Base-by-base conservation (phyloP, 1,140 invertebrate species). In the Pectinophora gossypiella region DNA sequence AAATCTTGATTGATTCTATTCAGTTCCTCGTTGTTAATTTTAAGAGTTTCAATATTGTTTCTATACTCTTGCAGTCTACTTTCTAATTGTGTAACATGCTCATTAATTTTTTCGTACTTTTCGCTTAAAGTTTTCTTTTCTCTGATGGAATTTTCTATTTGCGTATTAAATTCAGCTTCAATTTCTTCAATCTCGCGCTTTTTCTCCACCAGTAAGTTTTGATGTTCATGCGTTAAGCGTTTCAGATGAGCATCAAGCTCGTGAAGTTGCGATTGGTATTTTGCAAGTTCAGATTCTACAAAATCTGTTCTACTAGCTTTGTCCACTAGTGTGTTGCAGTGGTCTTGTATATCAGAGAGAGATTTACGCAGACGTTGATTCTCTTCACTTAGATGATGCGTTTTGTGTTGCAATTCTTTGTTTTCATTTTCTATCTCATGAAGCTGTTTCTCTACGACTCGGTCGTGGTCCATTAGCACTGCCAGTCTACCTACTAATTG, bases 151-250 rank as follows among this genome's bases (percentile, higher is more conserved):
- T 89, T 88, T 64, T 91, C 86, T 49, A 92, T 86, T 72, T 93
- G 91, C n/a, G 75, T 80, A 56, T 90, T 91, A 50, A 92, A 87
- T 62, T 92, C 90, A 20, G 76, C 71, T 66, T 92, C 91, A 38
- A 91, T 69, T 59, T 90, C 90, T 57, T 92, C 91, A 36, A 91
- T 85, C 50, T 92, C 90, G 12, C 70, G 83, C 32, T 85, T 81
- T 60, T 89, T 90, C 48, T 87, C 78, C 3, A 78, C 72, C 57
- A 91, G 56, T 43, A 90, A 79, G 22, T 76, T 72, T 59, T 90
- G 89, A 70, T 90, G 88, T 20, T 91, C 89, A 27, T 81, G 69
- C 10, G 88, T 84, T 45, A 90, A 54, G 16, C 83, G 88, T 69
- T 90, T 90, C 19, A 91, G 22, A 27, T 89, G 88, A 18, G 63